A percentile compares a stretch with the other conserved stretches of the same genome.
phyloP scores from a whole-genome alignment of 2,113 vertebrate species.

The Oncorhynchus masou region DNA sequence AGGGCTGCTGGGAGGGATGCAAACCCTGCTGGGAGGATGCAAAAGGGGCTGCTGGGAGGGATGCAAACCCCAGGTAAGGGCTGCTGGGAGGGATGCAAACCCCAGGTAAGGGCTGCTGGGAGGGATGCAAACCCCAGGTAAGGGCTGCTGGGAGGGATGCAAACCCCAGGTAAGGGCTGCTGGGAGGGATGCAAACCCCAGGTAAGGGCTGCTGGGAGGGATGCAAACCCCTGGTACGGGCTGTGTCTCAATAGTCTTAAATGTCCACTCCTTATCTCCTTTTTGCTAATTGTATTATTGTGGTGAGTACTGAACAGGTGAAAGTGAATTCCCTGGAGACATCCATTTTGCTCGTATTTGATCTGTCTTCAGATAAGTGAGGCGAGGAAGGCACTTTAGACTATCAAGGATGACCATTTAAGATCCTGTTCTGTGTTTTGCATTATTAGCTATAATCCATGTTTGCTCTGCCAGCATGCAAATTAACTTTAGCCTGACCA shows the following conservation, averaged over 20 bases:
- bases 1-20: no score
- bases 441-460: not conserved
- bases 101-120: slow-evolving; percentile 63
- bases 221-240: slow-evolving; percentile 68
- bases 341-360: no score
- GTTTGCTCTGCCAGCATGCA: not conserved
- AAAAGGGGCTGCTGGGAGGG: not conserved
- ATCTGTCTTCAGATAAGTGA: no score
- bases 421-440: no score
- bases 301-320: no score
- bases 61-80: slow-evolving; percentile 68
- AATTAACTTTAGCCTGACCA: not conserved
- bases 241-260: no score
- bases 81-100: slow-evolving; percentile 40
- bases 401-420: no score
- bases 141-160: slow-evolving; percentile 15
- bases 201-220: slow-evolving; percentile 58
- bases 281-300: no score
- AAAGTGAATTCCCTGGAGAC: no score
- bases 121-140: slow-evolving; percentile 69
- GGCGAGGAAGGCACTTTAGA: no score
- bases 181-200: slow-evolving; percentile 51
- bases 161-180: slow-evolving; percentile 67
- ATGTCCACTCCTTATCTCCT: no score
- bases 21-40: no score